Conservation (phyloP, 2,113 vertebrate species). For the Murina feae region DNA sequence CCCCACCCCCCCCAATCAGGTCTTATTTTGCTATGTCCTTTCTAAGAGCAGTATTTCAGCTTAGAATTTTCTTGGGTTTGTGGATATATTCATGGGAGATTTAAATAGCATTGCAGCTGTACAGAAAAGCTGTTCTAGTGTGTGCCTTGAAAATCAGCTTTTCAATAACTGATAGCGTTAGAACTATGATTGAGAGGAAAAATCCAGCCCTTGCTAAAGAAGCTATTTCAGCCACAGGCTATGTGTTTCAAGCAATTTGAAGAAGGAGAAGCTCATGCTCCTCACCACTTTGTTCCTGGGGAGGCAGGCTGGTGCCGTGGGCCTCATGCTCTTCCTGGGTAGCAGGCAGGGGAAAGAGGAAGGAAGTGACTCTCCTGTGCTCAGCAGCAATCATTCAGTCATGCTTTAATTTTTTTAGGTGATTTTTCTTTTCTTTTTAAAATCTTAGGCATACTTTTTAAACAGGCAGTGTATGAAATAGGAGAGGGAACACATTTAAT, state of each 20-base stretch:
- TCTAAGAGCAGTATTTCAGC: constrained; percentile 67
- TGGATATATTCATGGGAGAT: constrained; percentile 72
- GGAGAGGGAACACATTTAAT: constrained; percentile 48
- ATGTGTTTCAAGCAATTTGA: background rate
- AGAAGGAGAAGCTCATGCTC: background rate
- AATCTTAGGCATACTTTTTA: background rate
- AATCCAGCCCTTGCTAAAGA: constrained; percentile 62
- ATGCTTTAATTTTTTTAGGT: background rate
- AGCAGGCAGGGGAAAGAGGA: background rate
- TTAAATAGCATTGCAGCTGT: constrained; percentile 79
- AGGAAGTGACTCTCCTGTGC: background rate
- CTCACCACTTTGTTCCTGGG: background rate
- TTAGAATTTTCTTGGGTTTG: constrained; percentile 71
- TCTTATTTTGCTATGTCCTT: constrained; percentile 67
- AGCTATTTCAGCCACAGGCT: constrained; percentile 44
- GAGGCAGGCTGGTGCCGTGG: background rate
- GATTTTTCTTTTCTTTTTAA: background rate
- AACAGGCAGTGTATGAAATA: background rate
- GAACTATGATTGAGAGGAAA: constrained; percentile 65
- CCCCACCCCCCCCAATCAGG: background rate
- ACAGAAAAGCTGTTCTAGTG: constrained; percentile 74
- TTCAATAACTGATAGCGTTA: constrained; percentile 77
- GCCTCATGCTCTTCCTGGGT: background rate
- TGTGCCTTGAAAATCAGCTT: constrained; percentile 75
- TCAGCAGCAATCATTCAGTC: background rate